Percentiles rank a stretch among this genome's conserved stretches.
Conservation (phyloP, 2,797 vertebrate species). For the Harpagifer antarcticus region DNA sequence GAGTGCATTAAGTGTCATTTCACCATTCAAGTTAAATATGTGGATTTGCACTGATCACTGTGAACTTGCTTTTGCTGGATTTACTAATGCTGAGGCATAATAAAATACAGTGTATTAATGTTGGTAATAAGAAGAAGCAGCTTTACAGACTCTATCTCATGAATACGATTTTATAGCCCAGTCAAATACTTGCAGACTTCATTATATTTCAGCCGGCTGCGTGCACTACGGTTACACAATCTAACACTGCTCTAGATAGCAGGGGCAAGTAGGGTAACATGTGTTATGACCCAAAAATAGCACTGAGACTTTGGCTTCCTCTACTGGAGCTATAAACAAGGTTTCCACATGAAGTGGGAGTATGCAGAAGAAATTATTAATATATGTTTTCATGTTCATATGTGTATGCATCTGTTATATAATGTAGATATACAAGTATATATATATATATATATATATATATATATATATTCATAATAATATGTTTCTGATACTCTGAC, state of each 20-base stretch:
- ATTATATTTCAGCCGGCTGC: slow-evolving; percentile 47
- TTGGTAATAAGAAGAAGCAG: slow-evolving; percentile 20
- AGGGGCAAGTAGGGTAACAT: slow-evolving; percentile 72
- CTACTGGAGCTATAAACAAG: slow-evolving; percentile 64
- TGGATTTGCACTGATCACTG: slow-evolving; percentile 46
- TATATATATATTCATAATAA: no score
- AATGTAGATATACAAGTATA: no score
- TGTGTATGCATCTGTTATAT: slow-evolving; percentile 29
- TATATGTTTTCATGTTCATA: slow-evolving; percentile 40
- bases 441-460: no score
- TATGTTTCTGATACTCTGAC: no score
- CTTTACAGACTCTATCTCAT: slow-evolving; percentile 22
- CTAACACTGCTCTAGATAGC: slow-evolving; percentile 66
- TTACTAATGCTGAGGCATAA: slow-evolving; percentile 18
- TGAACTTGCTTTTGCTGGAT: slow-evolving; percentile 17
- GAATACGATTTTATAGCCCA: slow-evolving; percentile 43
- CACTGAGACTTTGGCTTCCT: slow-evolving; percentile 59
- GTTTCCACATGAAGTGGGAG: slow-evolving; percentile 44
- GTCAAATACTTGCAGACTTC: slow-evolving; percentile 34
- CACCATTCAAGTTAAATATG: slow-evolving; percentile 62
- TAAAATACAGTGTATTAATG: slow-evolving; percentile 18
- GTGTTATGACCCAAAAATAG: slow-evolving; percentile 75
- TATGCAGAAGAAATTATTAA: slow-evolving; percentile 32
- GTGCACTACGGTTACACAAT: slow-evolving; percentile 65
- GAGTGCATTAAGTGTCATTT: slow-evolving; percentile 59